phyloP scores from a whole-genome alignment of 1,140 invertebrate genomes.

The Cydia pomonella region DNA sequence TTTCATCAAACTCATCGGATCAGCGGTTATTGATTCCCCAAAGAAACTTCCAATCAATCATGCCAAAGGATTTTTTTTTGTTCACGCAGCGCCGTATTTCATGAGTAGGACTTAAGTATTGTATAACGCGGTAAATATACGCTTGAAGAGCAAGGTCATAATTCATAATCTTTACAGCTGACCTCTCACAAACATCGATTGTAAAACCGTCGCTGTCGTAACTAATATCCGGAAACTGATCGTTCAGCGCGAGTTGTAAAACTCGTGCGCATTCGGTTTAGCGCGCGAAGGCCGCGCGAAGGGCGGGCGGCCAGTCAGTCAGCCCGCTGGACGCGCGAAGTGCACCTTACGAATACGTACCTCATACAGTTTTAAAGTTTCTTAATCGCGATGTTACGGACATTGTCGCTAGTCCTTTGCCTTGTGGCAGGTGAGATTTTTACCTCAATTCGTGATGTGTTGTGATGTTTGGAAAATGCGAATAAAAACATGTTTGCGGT shows the following conservation, averaged over 20 bases:
- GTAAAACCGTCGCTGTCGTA: background rate
- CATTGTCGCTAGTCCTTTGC: constrained; percentile 46
- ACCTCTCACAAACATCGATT: background rate
- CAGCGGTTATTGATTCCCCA: too few species aligned
- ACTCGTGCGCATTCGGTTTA: background rate
- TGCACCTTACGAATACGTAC: constrained; percentile 36
- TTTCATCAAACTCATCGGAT: too few species aligned
- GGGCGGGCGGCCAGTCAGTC: constrained; percentile 44
- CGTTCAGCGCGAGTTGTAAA: background rate
- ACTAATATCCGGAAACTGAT: constrained; percentile 17
- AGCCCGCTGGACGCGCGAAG: constrained; percentile 44
- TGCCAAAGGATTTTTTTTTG: too few species aligned
- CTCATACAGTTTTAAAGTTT: constrained; percentile 7
- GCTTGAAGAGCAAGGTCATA: background rate
- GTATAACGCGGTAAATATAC: background rate
- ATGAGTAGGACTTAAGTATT: too few species aligned
- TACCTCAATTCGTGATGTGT: background rate
- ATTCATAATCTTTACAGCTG: constrained; percentile 1
- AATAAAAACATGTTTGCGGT: background rate
- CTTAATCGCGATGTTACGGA: constrained; percentile 42
- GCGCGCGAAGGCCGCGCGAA: constrained; percentile 13
- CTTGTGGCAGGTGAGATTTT: constrained; percentile 58
- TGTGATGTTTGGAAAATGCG: background rate
- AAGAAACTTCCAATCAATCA: too few species aligned
- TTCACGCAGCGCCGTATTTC: too few species aligned